A percentile compares a stretch with the other conserved stretches of the same genome.
Evolutionary conservation across 2,888 invertebrate genomes (phyloP).

Genomic region (Synanthedon tipuliformis): DNA sequence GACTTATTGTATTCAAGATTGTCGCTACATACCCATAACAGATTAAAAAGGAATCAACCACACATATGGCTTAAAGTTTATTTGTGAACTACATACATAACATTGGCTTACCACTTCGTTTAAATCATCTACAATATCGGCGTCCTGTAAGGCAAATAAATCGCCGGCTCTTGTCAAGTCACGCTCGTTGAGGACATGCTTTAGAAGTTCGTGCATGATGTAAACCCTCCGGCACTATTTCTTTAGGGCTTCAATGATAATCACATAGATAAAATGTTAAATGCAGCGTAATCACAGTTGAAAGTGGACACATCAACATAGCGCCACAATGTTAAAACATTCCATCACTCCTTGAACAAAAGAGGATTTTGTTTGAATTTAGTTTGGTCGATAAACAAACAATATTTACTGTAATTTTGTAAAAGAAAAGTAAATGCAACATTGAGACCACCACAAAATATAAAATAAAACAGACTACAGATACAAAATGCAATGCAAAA

Average conservation of each 20-base stretch:
- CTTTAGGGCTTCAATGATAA: background rate
- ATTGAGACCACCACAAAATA: too few species aligned
- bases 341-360: too few species aligned
- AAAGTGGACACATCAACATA: conserved; percentile 29
- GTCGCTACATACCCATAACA: too few species aligned
- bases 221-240: background rate
- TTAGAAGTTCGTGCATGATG: conserved; percentile 91
- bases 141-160: conserved; percentile 88
- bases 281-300: conserved; percentile 11
- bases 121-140: conserved; percentile 85
- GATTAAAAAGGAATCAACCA: too few species aligned
- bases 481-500: too few species aligned
- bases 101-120: conserved; percentile 81
- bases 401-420: too few species aligned
- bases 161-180: conserved; percentile 93
- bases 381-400: too few species aligned
- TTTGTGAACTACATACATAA: background rate
- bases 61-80: too few species aligned
- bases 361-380: too few species aligned
- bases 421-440: too few species aligned
- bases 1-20: too few species aligned
- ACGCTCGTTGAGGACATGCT: conserved; percentile 88
- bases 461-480: too few species aligned
- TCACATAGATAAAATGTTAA: background rate
- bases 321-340: background rate